Conservation (phyloP, 2,113 vertebrate species). For the Murina feae region DNA sequence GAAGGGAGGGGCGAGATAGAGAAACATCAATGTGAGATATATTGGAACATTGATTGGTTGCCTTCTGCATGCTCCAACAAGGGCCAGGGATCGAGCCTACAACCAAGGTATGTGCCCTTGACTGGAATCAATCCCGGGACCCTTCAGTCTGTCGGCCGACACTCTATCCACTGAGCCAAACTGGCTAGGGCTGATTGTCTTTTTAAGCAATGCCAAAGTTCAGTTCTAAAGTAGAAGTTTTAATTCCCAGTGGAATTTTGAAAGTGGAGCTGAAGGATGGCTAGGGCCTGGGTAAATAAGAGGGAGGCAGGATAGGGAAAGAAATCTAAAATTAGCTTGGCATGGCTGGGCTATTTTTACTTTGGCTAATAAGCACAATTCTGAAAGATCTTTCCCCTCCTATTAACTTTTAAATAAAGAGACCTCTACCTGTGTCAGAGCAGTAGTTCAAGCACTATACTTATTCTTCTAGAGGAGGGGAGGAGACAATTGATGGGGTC, state of each 20-base stretch:
- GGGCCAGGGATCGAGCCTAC: too few species aligned
- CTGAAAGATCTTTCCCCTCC: not conserved
- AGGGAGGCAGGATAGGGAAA: not conserved
- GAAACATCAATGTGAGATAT: too few species aligned
- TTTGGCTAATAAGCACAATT: slow-evolving; percentile 52
- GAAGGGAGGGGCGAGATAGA: too few species aligned
- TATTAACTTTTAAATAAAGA: slow-evolving; percentile 6
- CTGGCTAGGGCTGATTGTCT: not conserved
- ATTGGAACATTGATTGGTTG: too few species aligned
- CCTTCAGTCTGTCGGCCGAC: too few species aligned
- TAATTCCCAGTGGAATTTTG: not conserved
- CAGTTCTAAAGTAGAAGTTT: not conserved
- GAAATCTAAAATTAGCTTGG: slow-evolving; percentile 23
- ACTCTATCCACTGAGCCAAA: too few species aligned
- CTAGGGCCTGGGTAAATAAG: not conserved
- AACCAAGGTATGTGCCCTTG: too few species aligned
- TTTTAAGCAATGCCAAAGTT: not conserved
- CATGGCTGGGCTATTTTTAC: slow-evolving; percentile 48
- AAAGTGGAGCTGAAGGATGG: not conserved
- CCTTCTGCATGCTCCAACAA: too few species aligned
- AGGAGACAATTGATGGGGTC: not conserved
- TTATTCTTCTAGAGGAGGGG: not conserved
- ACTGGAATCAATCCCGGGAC: too few species aligned
- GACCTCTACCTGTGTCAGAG: not conserved
- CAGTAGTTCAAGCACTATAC: not conserved